Conservation (phyloP, 2,797 vertebrate genomes). For the Hoplostethus atlanticus region DNA sequence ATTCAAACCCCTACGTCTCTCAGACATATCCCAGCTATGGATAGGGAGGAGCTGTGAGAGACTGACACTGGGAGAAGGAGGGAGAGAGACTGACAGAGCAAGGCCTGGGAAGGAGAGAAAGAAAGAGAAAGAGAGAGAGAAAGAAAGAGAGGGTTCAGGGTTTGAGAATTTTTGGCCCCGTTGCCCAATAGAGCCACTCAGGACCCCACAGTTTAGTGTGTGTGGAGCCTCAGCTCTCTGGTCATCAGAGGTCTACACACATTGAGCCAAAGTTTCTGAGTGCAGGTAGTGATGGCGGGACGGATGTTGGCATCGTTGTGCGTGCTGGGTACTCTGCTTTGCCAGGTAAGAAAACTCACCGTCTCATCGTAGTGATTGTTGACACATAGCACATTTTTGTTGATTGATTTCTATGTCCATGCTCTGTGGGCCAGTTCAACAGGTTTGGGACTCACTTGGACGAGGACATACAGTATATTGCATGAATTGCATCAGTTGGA, state of each 20-base stretch:
- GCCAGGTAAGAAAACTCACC: slow-evolving; percentile 69
- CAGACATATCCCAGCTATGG: slow-evolving; percentile 77
- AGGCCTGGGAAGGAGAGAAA: slow-evolving; percentile 38
- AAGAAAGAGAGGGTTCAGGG: slow-evolving; percentile 29
- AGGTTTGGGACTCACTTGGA: neutral
- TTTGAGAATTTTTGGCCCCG: slow-evolving; percentile 57
- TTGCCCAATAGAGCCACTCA: slow-evolving; percentile 28
- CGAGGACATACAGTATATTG: neutral
- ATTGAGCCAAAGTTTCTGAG: slow-evolving; percentile 39
- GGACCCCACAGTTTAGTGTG: slow-evolving; percentile 24
- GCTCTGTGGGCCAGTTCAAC: neutral
- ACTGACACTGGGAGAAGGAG: slow-evolving; percentile 60
- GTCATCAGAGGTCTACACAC: slow-evolving; percentile 32
- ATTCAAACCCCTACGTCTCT: slow-evolving; percentile 78
- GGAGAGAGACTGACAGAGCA: slow-evolving; percentile 40
- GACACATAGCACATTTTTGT: neutral
- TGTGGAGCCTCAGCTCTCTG: slow-evolving; percentile 24
- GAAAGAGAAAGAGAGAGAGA: slow-evolving; percentile 41
- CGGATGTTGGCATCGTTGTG: slow-evolving; percentile 66
- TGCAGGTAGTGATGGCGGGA: slow-evolving; percentile 63
- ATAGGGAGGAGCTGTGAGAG: slow-evolving; percentile 78
- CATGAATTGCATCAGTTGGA: neutral
- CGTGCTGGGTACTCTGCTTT: slow-evolving; percentile 64
- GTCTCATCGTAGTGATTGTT: neutral
- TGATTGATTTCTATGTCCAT: neutral